Evolutionary conservation across 2,888 invertebrate genomes (phyloP), one percentile per base, ranked within the genome.

Genomic region (Eupithecia subumbrata): DNA sequence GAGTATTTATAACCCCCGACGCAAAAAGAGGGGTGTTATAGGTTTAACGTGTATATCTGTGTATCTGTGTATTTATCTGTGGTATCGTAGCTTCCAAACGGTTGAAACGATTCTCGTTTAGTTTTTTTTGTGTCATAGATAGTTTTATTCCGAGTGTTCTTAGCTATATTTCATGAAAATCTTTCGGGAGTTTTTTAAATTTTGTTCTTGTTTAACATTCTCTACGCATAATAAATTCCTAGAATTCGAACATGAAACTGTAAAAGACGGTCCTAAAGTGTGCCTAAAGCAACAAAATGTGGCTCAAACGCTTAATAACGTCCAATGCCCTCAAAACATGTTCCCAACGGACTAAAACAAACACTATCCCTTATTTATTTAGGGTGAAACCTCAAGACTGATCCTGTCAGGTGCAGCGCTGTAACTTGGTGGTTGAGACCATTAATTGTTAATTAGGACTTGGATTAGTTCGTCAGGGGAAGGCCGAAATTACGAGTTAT

Each of bases 361-460:
- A 75, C 71, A 69, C 52, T 69, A 43, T 14, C 70, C 69, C 34
- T 66, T 76, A 74, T 76, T 76, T 76, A 76, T 69, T 76, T 74
- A 76, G 74, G 64, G 64, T n/a, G 18, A 37, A 69, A 74, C 72
- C 72, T 22, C 60, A 69, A 73, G 73, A 48, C 60, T 73, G 73
- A 73, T 71, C 73, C 76, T 66, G 76, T 76, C 76, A 66, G 74
- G 37, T 76, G 74, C 76, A 76, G 30, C 63, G 52, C 14, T 73
- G 71, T 76, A 68, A 73, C 74, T 67, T 48, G 69, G 70, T 63
- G 74, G 74, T 72, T 74, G 67, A 70, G 52, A 70, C 70, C 43
- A 30, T 72, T 77, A 70, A 77, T 77, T 77, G 72, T 74, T 74
- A 77, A 77, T 77, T 70, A 74, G 63, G 67, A 48, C 48, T 60